Base-by-base conservation (phyloP, 2,888 invertebrate species). In the Galeruca laticollis region DNA sequence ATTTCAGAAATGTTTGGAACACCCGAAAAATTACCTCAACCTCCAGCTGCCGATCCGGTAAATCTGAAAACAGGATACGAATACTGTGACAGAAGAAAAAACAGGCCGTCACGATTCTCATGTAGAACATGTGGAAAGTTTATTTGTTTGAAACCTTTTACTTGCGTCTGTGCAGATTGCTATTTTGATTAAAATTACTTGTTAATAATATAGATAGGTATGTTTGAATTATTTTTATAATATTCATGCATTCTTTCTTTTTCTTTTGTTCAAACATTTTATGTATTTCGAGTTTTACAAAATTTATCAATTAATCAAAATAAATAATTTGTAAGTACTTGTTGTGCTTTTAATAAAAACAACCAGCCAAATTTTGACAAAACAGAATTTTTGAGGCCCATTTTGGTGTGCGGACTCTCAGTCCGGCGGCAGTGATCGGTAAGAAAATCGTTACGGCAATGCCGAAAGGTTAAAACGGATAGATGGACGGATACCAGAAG, bases 51-150 rank as follows among this genome's bases (percentile, higher is more conserved):
- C n/a, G n/a, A n/a, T 60, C 59, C 43, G n/a, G n/a, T n/a, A n/a
- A n/a, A n/a, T n/a, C n/a, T n/a, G n/a, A n/a, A n/a, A n/a, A n/a
- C n/a, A n/a, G 21, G 69, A 13, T 67, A 60, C 47, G 21, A 20
- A 21, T 68, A 60, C 60, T 64, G 69, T 56, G 64, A 64, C 60
- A 59, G 64, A 60, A 60, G 26, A 54, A 68, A 68, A 26, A 68
- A 68, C 60, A 35, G 60, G 21, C 60, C 60, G 31, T 65, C 65
- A n/a, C 51, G 69, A 37, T 70, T 65, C 33, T 60, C 54, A 33
- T 65, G 60, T 31, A 26, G 47, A 63, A 60, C 31, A 65, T 70
- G 65, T 56, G 37, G 54, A 2, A 60, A 69, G 54, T 64, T 49
- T 65, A 63, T 69, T 8, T 68, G 60, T 51, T 47, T 64, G 43